Conservation (phyloP, 2,113 vertebrate genomes). For the Zosterops pallidus region DNA sequence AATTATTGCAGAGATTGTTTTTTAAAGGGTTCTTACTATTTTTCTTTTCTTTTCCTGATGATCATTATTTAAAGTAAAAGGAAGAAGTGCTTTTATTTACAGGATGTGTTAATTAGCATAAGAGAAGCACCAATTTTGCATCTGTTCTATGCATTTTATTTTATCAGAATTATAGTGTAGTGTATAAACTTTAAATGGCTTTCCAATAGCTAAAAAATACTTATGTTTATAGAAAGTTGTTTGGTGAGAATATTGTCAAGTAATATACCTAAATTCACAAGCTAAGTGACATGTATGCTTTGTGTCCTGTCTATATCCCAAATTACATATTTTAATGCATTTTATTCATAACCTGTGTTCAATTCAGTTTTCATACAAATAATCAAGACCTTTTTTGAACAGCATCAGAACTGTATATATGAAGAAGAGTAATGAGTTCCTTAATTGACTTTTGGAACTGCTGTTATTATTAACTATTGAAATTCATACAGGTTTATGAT, state of each 20-base stretch:
- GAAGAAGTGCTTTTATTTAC: slow-evolving; percentile 2
- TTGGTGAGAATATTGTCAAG: background rate
- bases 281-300: background rate
- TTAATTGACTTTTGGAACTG: background rate
- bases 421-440: background rate
- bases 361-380: slow-evolving; percentile 26
- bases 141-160: background rate
- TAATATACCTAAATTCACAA: background rate
- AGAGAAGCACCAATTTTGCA: slow-evolving; percentile 11
- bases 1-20: background rate
- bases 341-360: slow-evolving; percentile 12
- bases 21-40: background rate
- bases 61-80: background rate
- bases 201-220: background rate
- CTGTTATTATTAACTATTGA: background rate
- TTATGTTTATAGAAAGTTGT: background rate
- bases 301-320: background rate
- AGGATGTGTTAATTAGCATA: slow-evolving; percentile 15
- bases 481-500: background rate
- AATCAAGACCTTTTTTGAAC: background rate
- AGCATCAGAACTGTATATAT: background rate
- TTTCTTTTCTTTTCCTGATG: background rate
- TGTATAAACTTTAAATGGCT: background rate
- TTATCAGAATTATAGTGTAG: background rate
- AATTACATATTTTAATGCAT: background rate